A percentile compares a stretch with the other conserved stretches of the same genome.
Evolutionary conservation across 2,888 invertebrate species (phyloP).

Genomic region (Agonopterix arenella): DNA sequence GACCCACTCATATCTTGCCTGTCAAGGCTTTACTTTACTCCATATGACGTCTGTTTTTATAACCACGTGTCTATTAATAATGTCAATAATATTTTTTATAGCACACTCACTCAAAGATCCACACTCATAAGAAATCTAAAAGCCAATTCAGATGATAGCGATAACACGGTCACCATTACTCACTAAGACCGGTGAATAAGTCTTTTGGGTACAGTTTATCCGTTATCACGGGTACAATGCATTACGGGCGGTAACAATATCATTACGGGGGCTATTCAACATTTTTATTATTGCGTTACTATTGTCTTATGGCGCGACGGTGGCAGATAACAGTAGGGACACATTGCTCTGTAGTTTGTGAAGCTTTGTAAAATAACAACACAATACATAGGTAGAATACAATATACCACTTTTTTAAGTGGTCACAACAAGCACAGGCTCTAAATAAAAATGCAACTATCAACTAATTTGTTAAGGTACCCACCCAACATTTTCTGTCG

Average conservation of each 20-base stretch:
- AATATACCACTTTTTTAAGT: too few relatives aligned
- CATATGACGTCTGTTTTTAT: too few relatives aligned
- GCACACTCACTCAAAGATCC: too few relatives aligned
- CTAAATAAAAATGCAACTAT: too few relatives aligned
- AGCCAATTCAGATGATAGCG: constrained; percentile 18
- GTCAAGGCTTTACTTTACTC: too few relatives aligned
- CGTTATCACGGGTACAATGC: constrained; percentile 71
- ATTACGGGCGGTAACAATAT: constrained; percentile 67
- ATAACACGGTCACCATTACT: constrained; percentile 21
- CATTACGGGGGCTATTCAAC: constrained; percentile 75
- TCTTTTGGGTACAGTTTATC: constrained; percentile 76
- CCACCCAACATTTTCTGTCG: too few relatives aligned
- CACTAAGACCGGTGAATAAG: constrained; percentile 25
- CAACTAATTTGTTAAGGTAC: too few relatives aligned
- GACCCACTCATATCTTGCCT: too few relatives aligned
- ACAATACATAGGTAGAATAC: too few relatives aligned
- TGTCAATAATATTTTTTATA: too few relatives aligned
- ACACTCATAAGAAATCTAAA: constrained; percentile 11
- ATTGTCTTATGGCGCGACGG: constrained; percentile 75
- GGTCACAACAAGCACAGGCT: too few relatives aligned
- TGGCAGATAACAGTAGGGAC: constrained; percentile 50
- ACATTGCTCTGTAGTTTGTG: constrained; percentile 20
- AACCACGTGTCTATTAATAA: too few relatives aligned
- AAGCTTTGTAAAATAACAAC: background rate
- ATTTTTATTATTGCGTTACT: constrained; percentile 77